phyloP scores from a whole-genome alignment of 1,140 invertebrate species.

The Tyrophagus putrescentiae region DNA sequence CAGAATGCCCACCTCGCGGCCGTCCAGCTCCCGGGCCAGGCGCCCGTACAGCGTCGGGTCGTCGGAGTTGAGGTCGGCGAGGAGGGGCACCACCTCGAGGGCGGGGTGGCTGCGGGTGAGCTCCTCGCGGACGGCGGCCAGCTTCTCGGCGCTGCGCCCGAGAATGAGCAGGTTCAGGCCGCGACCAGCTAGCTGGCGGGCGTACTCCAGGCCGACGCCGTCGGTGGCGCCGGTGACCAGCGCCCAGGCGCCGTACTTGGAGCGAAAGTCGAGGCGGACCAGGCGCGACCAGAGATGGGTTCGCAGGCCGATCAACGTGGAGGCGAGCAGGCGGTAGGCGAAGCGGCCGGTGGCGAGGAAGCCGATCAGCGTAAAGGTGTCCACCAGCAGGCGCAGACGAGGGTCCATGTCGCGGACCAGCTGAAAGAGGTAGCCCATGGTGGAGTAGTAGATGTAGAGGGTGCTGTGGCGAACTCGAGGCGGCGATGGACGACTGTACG shows the following conservation, averaged over 20 bases:
- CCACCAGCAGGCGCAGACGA: conserved; percentile 20
- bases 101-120: background rate
- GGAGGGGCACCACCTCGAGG: conserved; percentile 16
- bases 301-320: conserved; percentile 16
- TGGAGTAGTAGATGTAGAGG: conserved; percentile 20
- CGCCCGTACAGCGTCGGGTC: conserved; percentile 5
- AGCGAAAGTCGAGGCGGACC: conserved; percentile 14
- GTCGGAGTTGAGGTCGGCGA: conserved; percentile 21
- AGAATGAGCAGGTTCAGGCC: conserved; percentile 33
- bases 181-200: conserved; percentile 57
- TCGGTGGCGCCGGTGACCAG: conserved; percentile 44
- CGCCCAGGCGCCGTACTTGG: conserved; percentile 23
- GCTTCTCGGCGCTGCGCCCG: conserved; percentile 22
- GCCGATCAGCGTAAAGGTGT: conserved; percentile 24
- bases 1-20: conserved; percentile 24
- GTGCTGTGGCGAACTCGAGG: background rate
- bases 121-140: conserved; percentile 16
- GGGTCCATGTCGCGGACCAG: conserved; percentile 24
- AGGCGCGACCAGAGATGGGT: conserved; percentile 22
- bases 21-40: conserved; percentile 9
- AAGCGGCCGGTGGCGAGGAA: conserved; percentile 9
- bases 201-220: conserved; percentile 78
- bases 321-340: background rate
- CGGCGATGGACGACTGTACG: background rate
- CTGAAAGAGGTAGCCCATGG: conserved; percentile 25